phyloP scores from a whole-genome alignment of 2,888 invertebrate genomes.

The Autographa gamma region DNA sequence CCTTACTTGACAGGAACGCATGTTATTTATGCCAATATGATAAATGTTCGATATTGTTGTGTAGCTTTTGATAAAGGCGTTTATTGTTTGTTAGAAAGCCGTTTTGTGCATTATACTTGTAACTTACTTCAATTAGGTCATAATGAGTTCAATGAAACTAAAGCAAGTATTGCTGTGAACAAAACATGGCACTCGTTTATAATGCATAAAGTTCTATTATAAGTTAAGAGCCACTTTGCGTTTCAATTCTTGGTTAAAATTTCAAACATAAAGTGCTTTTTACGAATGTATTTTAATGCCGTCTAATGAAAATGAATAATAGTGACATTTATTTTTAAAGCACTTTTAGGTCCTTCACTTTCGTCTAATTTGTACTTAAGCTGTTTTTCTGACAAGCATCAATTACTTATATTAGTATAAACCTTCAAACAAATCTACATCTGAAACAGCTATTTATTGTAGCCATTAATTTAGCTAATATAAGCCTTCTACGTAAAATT shows the following conservation, averaged over 20 bases:
- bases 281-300: neutral
- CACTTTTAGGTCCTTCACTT: neutral
- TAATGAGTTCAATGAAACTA: conserved; percentile 35
- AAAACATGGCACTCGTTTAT: conserved; percentile 29
- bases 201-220: conserved; percentile 39
- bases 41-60: conserved; percentile 72
- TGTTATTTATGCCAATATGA: conserved; percentile 81
- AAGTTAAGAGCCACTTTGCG: conserved; percentile 27
- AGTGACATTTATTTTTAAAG: neutral
- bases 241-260: neutral
- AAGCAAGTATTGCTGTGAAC: conserved; percentile 13
- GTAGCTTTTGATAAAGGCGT: conserved; percentile 58
- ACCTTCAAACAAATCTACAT: too few species aligned
- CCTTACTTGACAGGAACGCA: conserved; percentile 78
- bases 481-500: too few species aligned
- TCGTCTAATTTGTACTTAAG: neutral
- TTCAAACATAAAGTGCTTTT: neutral
- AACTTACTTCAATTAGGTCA: conserved; percentile 22
- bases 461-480: too few species aligned
- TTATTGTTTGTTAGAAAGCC: conserved; percentile 47
- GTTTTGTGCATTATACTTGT: conserved; percentile 21
- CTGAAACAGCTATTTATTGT: too few species aligned
- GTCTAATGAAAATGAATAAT: neutral
- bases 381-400: too few species aligned
- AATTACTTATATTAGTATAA: too few species aligned